These are phyloP conservation scores for Zeugodacus cucurbitae DNA, from an alignment of 1,140 invertebrate species.

Conservation along the genomic window DNA sequence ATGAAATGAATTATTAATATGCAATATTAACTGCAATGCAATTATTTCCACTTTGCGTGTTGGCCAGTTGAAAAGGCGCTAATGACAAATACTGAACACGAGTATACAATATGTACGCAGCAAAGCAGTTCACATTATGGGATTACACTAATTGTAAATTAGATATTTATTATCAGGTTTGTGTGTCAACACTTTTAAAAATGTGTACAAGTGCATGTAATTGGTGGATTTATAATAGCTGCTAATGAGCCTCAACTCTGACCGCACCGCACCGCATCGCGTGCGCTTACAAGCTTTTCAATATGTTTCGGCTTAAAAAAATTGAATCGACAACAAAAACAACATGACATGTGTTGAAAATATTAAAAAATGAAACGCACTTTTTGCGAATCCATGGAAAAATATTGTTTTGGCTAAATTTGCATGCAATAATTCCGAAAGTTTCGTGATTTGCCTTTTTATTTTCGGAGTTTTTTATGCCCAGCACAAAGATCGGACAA, in stretches of 20 bases:
- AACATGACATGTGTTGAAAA: not conserved
- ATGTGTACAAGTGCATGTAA: not conserved
- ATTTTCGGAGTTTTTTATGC: not conserved
- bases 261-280: not conserved
- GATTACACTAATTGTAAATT: conserved; percentile 16
- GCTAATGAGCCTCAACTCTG: not conserved
- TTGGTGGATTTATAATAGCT: not conserved
- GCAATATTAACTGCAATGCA: conserved; percentile 22
- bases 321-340: not conserved
- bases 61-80: not conserved
- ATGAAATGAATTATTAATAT: not conserved
- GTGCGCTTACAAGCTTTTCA: not conserved
- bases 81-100: not conserved
- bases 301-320: not conserved
- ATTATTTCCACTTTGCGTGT: not conserved
- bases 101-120: not conserved
- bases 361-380: not conserved
- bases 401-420: too few relatives aligned
- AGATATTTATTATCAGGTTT: conserved; percentile 15
- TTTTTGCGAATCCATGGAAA: not conserved
- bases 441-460: not conserved
- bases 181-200: not conserved
- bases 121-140: not conserved
- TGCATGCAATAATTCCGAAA: too few relatives aligned
- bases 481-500: not conserved